Evolutionary conservation across 1,140 invertebrate genomes (phyloP).

Genomic region (Drosophila yakuba): DNA sequence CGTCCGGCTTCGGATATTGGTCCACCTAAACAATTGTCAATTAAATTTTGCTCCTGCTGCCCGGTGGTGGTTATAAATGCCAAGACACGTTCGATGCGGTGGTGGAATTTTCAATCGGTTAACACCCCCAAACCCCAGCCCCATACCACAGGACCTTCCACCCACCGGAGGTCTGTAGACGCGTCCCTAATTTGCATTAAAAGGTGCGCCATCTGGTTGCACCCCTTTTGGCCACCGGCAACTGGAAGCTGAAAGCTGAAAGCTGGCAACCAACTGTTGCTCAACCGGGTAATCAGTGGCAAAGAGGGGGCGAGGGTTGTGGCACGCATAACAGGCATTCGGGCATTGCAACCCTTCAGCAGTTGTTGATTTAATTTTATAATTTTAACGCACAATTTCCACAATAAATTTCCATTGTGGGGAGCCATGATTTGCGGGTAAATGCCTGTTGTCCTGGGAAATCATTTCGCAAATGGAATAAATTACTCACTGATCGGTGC

Average conservation of each 20-base stretch:
- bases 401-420: conserved; percentile 20
- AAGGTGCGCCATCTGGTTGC: conserved; percentile 36
- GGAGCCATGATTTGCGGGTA: conserved; percentile 23
- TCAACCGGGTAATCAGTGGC: neutral
- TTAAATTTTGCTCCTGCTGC: conserved; percentile 49
- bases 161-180: conserved; percentile 1
- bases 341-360: conserved; percentile 39
- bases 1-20: conserved; percentile 31
- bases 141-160: neutral
- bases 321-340: neutral
- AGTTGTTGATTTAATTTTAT: conserved; percentile 70
- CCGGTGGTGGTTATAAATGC: conserved; percentile 29
- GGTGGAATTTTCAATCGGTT: conserved; percentile 41
- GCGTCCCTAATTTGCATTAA: conserved; percentile 69
- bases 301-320: neutral
- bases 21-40: conserved; percentile 64
- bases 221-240: conserved; percentile 20
- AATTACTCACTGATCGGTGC: conserved; percentile 28
- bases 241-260: conserved; percentile 2
- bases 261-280: conserved; percentile 61
- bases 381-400: conserved; percentile 74
- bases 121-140: neutral
- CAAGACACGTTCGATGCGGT: conserved; percentile 46
- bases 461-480: conserved; percentile 28
- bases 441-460: conserved; percentile 14